Percentiles rank a stretch among this genome's conserved stretches.
These are phyloP conservation scores for Limanda limanda DNA, from an alignment of 2,113 vertebrate species.

Conservation along the genomic window DNA sequence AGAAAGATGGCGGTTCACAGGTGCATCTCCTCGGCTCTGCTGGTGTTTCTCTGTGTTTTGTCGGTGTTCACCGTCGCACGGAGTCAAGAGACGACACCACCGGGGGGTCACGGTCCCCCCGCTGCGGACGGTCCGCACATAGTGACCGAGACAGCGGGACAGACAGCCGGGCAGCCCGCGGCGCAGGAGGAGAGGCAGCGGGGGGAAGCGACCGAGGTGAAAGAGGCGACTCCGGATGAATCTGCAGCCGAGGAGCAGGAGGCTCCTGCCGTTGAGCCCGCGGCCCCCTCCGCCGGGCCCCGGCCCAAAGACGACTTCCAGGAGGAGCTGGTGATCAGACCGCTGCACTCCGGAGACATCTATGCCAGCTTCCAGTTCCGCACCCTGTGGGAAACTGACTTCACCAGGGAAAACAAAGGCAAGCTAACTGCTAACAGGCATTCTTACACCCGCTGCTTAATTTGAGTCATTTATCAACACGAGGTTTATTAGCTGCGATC, in stretches of 20 bases:
- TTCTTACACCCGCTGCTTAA: background rate
- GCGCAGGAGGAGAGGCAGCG: conserved; percentile 52
- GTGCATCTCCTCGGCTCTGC: conserved; percentile 3
- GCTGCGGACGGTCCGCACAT: background rate
- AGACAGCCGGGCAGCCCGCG: background rate
- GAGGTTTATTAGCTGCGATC: background rate
- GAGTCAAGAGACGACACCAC: conserved; percentile 15
- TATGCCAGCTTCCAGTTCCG: conserved; percentile 95
- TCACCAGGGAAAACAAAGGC: conserved; percentile 83
- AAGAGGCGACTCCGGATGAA: conserved; percentile 16
- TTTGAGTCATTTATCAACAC: background rate
- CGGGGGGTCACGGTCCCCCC: background rate
- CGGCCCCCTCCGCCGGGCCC: background rate
- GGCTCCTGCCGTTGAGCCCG: background rate
- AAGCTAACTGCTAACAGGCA: conserved; percentile 32
- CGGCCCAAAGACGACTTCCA: conserved; percentile 81
- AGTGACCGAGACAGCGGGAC: background rate
- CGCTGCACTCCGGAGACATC: conserved; percentile 90
- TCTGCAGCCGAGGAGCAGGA: conserved; percentile 1
- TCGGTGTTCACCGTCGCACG: background rate
- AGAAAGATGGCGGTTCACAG: conserved; percentile 76
- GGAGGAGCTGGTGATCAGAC: conserved; percentile 92
- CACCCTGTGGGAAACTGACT: conserved; percentile 89
- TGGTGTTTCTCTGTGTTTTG: conserved; percentile 45
- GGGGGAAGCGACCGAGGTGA: conserved; percentile 65